Evolutionary conservation across 2,113 vertebrate genomes (phyloP).

Genomic region (Chascanopsetta lugubris): DNA sequence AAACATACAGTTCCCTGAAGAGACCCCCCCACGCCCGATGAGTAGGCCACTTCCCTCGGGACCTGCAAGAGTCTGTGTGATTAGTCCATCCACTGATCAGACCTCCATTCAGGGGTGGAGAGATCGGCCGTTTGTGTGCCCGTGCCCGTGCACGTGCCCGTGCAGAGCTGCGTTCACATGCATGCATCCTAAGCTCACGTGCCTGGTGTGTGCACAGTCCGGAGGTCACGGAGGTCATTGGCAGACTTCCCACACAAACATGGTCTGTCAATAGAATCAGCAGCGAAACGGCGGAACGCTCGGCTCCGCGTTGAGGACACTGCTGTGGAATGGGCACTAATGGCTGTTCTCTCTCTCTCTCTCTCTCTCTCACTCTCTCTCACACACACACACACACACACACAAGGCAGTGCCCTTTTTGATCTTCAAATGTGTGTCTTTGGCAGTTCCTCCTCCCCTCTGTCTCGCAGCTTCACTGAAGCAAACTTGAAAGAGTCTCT

Average conservation of each 20-base stretch:
- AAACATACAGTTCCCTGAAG: conserved; percentile 26
- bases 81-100: conserved; percentile 67
- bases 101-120: conserved; percentile 56
- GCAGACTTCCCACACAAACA: conserved; percentile 43
- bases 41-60: conserved; percentile 66
- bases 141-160: not conserved
- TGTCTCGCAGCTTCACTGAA: conserved; percentile 64
- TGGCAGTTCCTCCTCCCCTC: conserved; percentile 35
- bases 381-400: conserved; percentile 15
- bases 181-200: conserved; percentile 27
- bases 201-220: conserved; percentile 27
- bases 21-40: conserved; percentile 38
- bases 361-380: not conserved
- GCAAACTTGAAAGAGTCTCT: conserved; percentile 66
- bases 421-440: conserved; percentile 65
- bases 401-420: conserved; percentile 52
- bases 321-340: conserved; percentile 40
- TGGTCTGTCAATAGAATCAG: conserved; percentile 59
- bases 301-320: conserved; percentile 25
- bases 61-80: conserved; percentile 60
- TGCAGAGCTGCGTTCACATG: conserved; percentile 31
- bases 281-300: conserved; percentile 45
- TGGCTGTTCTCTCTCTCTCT: conserved; percentile 30
- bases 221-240: conserved; percentile 47
- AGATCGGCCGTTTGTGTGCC: conserved; percentile 4